A percentile compares a stretch with the other conserved stretches of the same genome.
These are phyloP conservation scores for Dioctria linearis DNA, from an alignment of 2,888 invertebrate species.

Conservation along the genomic window DNA sequence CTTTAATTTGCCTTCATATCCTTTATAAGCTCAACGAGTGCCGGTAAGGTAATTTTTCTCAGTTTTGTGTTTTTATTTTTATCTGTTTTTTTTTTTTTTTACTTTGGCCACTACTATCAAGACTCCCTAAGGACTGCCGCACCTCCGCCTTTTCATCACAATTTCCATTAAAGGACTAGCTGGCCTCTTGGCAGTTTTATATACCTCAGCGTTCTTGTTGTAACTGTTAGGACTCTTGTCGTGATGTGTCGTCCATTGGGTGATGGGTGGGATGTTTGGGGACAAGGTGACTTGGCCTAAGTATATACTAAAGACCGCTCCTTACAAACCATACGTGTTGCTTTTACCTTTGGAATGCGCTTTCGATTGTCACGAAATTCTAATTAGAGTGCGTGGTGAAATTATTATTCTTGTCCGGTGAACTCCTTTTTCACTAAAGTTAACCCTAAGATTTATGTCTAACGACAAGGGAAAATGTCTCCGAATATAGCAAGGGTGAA, in stretches of 20 bases:
- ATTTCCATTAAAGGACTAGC: conserved; percentile 57
- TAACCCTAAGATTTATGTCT: conserved; percentile 53
- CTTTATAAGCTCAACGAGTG: conserved; percentile 19
- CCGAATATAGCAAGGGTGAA: neutral
- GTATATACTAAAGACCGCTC: conserved; percentile 54
- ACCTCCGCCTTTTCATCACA: conserved; percentile 59
- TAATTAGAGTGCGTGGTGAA: conserved; percentile 53
- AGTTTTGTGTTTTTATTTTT: conserved; percentile 1
- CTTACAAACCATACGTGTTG: conserved; percentile 53
- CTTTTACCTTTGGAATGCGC: conserved; percentile 55
- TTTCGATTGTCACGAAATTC: conserved; percentile 59
- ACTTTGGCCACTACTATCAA: conserved; percentile 45
- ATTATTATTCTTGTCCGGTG: neutral
- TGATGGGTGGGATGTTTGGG: conserved; percentile 31
- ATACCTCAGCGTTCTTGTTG: neutral
- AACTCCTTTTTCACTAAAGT: conserved; percentile 40
- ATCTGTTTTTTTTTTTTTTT: conserved; percentile 14
- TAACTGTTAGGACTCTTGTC: conserved; percentile 16
- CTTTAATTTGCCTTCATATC: conserved; percentile 29
- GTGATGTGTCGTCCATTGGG: conserved; percentile 22
- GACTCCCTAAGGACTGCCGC: conserved; percentile 61
- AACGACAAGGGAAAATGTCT: conserved; percentile 14
- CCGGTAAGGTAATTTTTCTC: neutral
- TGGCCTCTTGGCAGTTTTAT: conserved; percentile 45
- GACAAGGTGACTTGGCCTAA: conserved; percentile 45